Base-by-base conservation (phyloP, 2,113 vertebrate species). In the Tychaedon coryphoeus region DNA sequence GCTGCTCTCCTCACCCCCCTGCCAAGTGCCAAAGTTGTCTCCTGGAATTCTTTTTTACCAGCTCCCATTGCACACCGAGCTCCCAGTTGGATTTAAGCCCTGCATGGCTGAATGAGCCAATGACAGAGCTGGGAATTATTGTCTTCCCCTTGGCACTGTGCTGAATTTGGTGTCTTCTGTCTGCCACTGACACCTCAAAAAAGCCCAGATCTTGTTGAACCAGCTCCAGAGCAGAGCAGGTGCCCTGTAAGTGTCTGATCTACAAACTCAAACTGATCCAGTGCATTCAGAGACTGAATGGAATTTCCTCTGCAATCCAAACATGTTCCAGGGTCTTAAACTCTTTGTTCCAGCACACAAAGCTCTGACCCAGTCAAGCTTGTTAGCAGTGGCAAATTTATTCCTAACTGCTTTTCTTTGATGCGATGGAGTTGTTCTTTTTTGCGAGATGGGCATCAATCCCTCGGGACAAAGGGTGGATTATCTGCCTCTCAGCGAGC, bases 401-500 rank as follows among this genome's bases (percentile, higher is more conserved):
- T 75, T 73, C 81, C 75, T 78, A 56, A 67, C 75, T 85, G 66
- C 50, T 95, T 96, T 47, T 36, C 90, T 83, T 65, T 92, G 78
- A 69, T 83, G 62, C 66, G 76, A 64, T 70, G 24, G 58, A 92
- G 90, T 86, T 92, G 81, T 91, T 93, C 67, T 73, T 91, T 91
- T 65, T 36, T 17, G 20, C 0, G 20, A 87, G 92, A 74, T 70
- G 76, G 71, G 58, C 47, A 86, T 93, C 94, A 79, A 74, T 60
- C 81, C 81, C 25, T 3, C 3, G 51, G 56, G 94, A 96, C 95
- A 95, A 95, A 94, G 92, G 71, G 64, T 62, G 87, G 87, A 96
- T 94, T 93, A 95, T 93, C 88, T 67, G 62, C 74, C 81, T 93
- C 92, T 65, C 92, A 62, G 60, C 67, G n/a, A 86, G 92, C 73